These are phyloP conservation scores for Drosophila austrosaltans DNA, from an alignment of 2,888 invertebrate genomes.

Conservation along the genomic window DNA sequence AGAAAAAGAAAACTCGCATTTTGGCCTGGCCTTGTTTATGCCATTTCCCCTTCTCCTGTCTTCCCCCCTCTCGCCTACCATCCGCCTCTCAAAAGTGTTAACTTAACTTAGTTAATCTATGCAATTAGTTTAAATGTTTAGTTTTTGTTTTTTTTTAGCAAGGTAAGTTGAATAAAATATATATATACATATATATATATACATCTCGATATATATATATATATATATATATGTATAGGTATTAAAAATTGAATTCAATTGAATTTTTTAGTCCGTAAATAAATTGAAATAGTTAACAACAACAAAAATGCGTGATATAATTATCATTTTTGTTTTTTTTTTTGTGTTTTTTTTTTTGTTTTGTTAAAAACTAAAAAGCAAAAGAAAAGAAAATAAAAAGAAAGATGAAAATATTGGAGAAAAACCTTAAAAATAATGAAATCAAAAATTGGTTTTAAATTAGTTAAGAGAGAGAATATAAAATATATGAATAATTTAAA, in stretches of 20 bases:
- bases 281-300: slow-evolving; percentile 28
- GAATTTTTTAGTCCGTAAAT: slow-evolving; percentile 56
- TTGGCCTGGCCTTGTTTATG: slow-evolving; percentile 15
- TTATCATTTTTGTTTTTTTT: slow-evolving; percentile 49
- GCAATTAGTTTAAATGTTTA: slow-evolving; percentile 54
- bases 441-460: slow-evolving; percentile 16
- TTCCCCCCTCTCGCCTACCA: neutral
- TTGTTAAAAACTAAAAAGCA: slow-evolving; percentile 40
- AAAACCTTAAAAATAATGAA: slow-evolving; percentile 27
- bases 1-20: neutral
- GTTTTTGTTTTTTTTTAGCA: slow-evolving; percentile 61
- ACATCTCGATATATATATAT: neutral
- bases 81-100: slow-evolving; percentile 1
- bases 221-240: slow-evolving; percentile 9
- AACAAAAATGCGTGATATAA: slow-evolving; percentile 63
- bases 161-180: slow-evolving; percentile 27
- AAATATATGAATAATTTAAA: neutral
- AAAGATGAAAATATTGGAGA: slow-evolving; percentile 20
- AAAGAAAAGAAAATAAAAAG: slow-evolving; percentile 14
- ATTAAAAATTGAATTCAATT: slow-evolving; percentile 49
- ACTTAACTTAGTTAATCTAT: slow-evolving; percentile 9
- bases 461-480: neutral
- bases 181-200: slow-evolving; percentile 12
- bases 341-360: slow-evolving; percentile 46
- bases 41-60: neutral